These are phyloP conservation scores for Drosophila rhopaloa DNA, from an alignment of 1,140 invertebrate species.

Conservation along the genomic window DNA sequence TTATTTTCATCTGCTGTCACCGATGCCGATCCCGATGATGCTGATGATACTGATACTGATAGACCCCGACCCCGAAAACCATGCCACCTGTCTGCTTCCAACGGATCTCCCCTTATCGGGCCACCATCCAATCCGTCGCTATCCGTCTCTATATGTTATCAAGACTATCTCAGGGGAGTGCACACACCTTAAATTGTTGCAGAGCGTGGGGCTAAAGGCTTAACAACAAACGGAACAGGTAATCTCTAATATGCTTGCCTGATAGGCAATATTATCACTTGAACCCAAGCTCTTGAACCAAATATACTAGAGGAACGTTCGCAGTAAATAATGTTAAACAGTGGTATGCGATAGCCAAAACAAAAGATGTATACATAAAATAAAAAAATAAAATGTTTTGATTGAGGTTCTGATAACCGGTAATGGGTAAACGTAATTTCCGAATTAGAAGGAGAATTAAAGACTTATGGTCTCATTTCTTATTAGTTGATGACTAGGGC, in stretches of 20 bases:
- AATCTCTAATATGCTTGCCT: conserved; percentile 35
- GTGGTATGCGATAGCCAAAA: conserved; percentile 18
- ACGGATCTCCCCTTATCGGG: conserved; percentile 27
- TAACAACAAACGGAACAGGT: conserved; percentile 23
- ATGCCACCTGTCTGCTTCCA: not conserved
- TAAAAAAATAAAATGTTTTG: conserved; percentile 1
- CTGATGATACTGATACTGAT: not conserved
- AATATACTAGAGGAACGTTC: conserved; percentile 14
- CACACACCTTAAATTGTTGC: conserved; percentile 35
- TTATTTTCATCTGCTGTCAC: conserved; percentile 61
- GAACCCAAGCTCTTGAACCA: conserved; percentile 40
- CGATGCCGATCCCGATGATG: conserved; percentile 14
- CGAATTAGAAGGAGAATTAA: not conserved
- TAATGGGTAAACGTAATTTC: conserved; percentile 18
- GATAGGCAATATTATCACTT: conserved; percentile 40
- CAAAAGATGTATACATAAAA: conserved; percentile 6
- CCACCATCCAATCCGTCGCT: not conserved
- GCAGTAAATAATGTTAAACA: conserved; percentile 12
- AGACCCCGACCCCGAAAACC: too few relatives aligned
- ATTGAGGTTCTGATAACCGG: conserved; percentile 7
- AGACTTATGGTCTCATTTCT: not conserved
- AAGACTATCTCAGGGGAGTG: conserved; percentile 16
- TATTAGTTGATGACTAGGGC: not conserved
- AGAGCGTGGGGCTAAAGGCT: conserved; percentile 24
- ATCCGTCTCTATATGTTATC: conserved; percentile 15